Percentiles rank a stretch among this genome's conserved stretches.
These are phyloP conservation scores for Poeciliopsis turrubarensis DNA, from an alignment of 2,113 vertebrate species.

Conservation along the genomic window DNA sequence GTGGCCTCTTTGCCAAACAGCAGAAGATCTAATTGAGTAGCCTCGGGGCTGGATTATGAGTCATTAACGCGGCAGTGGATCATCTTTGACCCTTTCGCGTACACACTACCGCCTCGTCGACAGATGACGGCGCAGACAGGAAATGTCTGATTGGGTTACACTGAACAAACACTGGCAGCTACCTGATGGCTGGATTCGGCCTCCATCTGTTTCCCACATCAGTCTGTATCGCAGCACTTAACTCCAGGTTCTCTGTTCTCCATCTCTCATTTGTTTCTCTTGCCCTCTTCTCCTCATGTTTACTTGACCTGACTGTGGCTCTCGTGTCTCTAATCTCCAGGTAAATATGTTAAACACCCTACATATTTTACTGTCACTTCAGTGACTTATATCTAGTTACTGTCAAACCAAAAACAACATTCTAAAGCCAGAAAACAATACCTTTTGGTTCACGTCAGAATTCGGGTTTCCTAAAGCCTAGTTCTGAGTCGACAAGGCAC, in stretches of 20 bases:
- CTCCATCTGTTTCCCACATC: constrained; percentile 75
- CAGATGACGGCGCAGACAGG: constrained; percentile 77
- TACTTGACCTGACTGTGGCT: constrained; percentile 32
- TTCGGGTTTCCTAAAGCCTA: not conserved
- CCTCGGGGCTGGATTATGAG: constrained; percentile 54
- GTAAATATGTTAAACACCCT: constrained; percentile 28
- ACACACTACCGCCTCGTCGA: constrained; percentile 53
- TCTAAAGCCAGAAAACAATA: not conserved
- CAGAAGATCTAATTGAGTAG: constrained; percentile 54
- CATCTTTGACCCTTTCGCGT: constrained; percentile 65
- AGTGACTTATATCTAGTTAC: not conserved
- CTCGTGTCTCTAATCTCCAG: constrained; percentile 25
- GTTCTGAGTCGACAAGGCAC: too few species aligned
- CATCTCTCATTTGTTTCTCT: constrained; percentile 29
- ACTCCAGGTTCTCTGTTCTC: constrained; percentile 46
- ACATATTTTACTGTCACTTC: constrained; percentile 11
- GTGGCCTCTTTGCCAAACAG: constrained; percentile 30
- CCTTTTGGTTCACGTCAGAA: constrained; percentile 7
- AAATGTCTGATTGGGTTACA: constrained; percentile 82
- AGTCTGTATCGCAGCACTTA: constrained; percentile 46
- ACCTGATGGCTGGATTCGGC: constrained; percentile 73
- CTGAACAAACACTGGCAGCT: constrained; percentile 78
- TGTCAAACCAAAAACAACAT: constrained; percentile 28
- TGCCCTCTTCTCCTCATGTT: constrained; percentile 12
- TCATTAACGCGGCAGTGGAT: constrained; percentile 74